phyloP scores from a whole-genome alignment of 2,888 invertebrate species.

The Dysmachus trigonus region DNA sequence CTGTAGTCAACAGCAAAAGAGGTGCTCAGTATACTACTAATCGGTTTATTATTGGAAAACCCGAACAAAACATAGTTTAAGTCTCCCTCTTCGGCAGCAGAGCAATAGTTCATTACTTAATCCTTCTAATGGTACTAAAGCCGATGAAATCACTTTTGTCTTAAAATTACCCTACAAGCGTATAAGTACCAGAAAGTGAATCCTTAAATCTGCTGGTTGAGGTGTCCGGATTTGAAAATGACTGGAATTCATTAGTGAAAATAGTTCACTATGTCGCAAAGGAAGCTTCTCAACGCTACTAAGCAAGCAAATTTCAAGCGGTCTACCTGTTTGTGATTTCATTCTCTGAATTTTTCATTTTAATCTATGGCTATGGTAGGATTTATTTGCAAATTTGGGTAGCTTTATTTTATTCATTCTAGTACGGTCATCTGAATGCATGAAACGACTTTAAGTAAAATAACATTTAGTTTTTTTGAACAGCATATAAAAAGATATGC shows the following conservation, averaged over 20 bases:
- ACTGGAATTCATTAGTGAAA: conserved; percentile 11
- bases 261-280: conserved; percentile 6
- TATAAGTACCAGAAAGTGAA: not conserved
- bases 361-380: not conserved
- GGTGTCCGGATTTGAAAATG: conserved; percentile 4
- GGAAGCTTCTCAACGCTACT: not conserved
- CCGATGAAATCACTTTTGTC: conserved; percentile 12
- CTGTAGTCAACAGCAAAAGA: not conserved
- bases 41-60: not conserved
- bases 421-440: not conserved
- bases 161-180: conserved; percentile 19
- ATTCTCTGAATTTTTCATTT: not conserved
- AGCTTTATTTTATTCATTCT: not conserved
- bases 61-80: not conserved
- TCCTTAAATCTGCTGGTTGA: conserved; percentile 24
- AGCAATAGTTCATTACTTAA: not conserved
- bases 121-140: conserved; percentile 21
- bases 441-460: not conserved
- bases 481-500: not conserved
- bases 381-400: not conserved
- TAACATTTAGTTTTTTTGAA: not conserved
- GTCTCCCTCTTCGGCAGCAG: not conserved
- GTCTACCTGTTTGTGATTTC: not conserved
- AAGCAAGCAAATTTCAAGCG: not conserved
- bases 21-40: not conserved